Evolutionary conservation across 2,797 vertebrate species (phyloP).

Genomic region (Labeo calbasu): DNA sequence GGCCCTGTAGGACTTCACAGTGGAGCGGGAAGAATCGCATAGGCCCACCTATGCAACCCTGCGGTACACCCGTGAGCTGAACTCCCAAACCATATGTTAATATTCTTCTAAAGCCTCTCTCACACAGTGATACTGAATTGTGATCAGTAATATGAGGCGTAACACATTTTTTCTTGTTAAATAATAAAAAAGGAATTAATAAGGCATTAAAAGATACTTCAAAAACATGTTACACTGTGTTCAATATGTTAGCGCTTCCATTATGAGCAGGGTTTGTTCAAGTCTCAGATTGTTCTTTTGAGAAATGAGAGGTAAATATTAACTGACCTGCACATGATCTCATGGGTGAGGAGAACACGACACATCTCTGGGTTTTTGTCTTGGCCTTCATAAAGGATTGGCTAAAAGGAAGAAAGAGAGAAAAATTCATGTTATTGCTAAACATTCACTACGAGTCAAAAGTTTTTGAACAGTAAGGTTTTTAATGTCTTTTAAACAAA

Average conservation of each 20-base stretch:
- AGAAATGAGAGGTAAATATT: slow-evolving; percentile 10
- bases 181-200: slow-evolving; percentile 28
- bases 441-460: too few species aligned
- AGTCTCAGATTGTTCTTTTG: background rate
- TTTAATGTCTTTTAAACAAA: too few species aligned
- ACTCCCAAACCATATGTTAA: slow-evolving; percentile 48
- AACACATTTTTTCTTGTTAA: slow-evolving; percentile 12
- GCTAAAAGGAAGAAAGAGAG: slow-evolving; percentile 66
- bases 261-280: background rate
- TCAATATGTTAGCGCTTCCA: background rate
- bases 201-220: slow-evolving; percentile 3
- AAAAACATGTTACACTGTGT: background rate
- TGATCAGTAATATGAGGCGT: slow-evolving; percentile 14
- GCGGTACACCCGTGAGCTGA: slow-evolving; percentile 40
- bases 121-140: background rate
- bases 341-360: slow-evolving; percentile 89
- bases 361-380: slow-evolving; percentile 96
- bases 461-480: too few species aligned
- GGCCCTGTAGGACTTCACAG: slow-evolving; percentile 51
- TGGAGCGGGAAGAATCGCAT: slow-evolving; percentile 37
- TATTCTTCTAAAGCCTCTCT: slow-evolving; percentile 37
- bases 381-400: slow-evolving; percentile 91
- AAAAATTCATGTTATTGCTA: background rate
- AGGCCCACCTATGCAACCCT: slow-evolving; percentile 44
- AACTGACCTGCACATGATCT: slow-evolving; percentile 95